A percentile compares a stretch with the other conserved stretches of the same genome.
These are phyloP conservation scores for Apodemus speciosus DNA, from an alignment of 2,113 vertebrate species.

Conservation along the genomic window DNA sequence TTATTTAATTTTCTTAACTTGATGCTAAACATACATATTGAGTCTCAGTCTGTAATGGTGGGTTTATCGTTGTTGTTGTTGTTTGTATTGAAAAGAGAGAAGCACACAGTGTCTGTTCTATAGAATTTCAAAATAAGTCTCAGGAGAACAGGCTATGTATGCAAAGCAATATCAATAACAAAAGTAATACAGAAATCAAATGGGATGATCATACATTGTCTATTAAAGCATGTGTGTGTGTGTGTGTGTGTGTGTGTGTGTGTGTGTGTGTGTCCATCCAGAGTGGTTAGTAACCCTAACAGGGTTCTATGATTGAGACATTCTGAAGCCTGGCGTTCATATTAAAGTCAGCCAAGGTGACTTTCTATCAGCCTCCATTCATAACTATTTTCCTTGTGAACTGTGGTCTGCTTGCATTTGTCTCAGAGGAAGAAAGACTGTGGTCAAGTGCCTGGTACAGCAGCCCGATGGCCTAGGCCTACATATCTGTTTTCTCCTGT, in stretches of 20 bases:
- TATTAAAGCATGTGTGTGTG: not conserved
- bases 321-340: not conserved
- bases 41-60: not conserved
- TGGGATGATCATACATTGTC: not conserved
- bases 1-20: conserved; percentile 10
- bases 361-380: not conserved
- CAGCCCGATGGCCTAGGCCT: not conserved
- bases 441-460: not conserved
- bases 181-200: not conserved
- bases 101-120: not conserved
- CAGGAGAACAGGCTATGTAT: not conserved
- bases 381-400: not conserved
- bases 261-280: not conserved
- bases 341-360: not conserved
- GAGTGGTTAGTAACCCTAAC: not conserved
- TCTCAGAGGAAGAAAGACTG: not conserved
- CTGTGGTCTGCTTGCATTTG: not conserved
- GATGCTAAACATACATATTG: not conserved
- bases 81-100: not conserved
- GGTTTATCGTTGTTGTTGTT: not conserved
- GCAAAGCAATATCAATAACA: not conserved
- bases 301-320: not conserved
- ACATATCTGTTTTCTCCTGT: not conserved
- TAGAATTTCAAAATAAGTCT: not conserved
- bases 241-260: not conserved